phyloP scores from a whole-genome alignment of 1,140 invertebrate species.

The Harpegnathos saltator region DNA sequence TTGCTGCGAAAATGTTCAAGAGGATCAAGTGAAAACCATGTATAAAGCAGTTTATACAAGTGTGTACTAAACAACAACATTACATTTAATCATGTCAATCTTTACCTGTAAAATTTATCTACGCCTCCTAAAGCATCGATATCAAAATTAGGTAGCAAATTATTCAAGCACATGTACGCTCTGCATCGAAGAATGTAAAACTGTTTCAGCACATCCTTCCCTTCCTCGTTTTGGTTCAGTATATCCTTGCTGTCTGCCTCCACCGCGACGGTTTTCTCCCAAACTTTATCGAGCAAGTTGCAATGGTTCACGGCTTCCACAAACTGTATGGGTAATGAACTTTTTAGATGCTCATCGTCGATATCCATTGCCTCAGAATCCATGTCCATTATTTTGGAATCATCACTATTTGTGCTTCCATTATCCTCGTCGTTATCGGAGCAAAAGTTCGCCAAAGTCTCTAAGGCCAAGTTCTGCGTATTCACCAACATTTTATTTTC shows the following conservation, averaged over 20 bases:
- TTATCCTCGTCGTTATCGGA: slow-evolving; percentile 86
- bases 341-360: slow-evolving; percentile 80
- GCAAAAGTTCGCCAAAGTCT: slow-evolving; percentile 90
- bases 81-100: neutral
- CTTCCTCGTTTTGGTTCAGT: slow-evolving; percentile 85
- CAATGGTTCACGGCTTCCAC: slow-evolving; percentile 86
- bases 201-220: slow-evolving; percentile 84
- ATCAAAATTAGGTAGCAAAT: slow-evolving; percentile 88
- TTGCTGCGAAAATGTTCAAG: slow-evolving; percentile 81
- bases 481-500: slow-evolving; percentile 86
- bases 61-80: neutral
- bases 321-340: slow-evolving; percentile 81
- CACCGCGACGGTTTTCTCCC: slow-evolving; percentile 84
- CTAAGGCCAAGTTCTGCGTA: slow-evolving; percentile 89
- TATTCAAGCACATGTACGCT: slow-evolving; percentile 89
- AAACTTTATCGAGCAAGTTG: slow-evolving; percentile 87
- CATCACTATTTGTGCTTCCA: slow-evolving; percentile 83
- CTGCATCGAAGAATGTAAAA: slow-evolving; percentile 86
- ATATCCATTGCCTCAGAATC: slow-evolving; percentile 82
- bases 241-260: slow-evolving; percentile 86
- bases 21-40: slow-evolving; percentile 17
- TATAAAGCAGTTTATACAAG: neutral
- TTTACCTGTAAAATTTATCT: slow-evolving; percentile 84
- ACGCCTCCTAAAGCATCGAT: slow-evolving; percentile 88
- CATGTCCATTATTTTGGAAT: slow-evolving; percentile 83